Evolutionary conservation across 1,140 invertebrate species (phyloP).

Genomic region (Branchinecta lindahli): DNA sequence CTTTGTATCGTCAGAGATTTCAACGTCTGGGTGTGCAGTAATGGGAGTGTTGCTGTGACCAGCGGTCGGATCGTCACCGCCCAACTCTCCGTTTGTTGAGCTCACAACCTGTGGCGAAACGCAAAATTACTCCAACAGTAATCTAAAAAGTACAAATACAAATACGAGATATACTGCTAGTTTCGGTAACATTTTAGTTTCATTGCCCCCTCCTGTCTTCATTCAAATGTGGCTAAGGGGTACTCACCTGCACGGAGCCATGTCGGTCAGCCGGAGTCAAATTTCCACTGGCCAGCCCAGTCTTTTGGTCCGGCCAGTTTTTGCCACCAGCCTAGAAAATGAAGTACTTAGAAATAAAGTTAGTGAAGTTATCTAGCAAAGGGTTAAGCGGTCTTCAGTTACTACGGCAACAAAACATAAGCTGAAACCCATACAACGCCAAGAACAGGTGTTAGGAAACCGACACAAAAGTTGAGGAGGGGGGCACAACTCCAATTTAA

Average conservation of each 20-base stretch:
- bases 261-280: slow-evolving; percentile 72
- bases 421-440: no score
- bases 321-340: slow-evolving; percentile 25
- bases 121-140: slow-evolving; percentile 17
- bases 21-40: slow-evolving; percentile 77
- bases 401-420: no score
- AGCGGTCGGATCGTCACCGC: slow-evolving; percentile 82
- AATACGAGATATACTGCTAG: slow-evolving; percentile 7
- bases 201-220: no score
- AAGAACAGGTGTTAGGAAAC: no score
- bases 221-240: not conserved
- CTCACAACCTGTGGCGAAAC: slow-evolving; percentile 69
- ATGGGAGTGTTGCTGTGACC: slow-evolving; percentile 93
- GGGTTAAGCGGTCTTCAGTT: no score
- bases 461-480: no score
- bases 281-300: slow-evolving; percentile 34
- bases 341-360: not conserved
- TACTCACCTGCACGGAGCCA: slow-evolving; percentile 77
- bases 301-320: slow-evolving; percentile 38
- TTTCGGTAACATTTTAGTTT: slow-evolving; percentile 13
- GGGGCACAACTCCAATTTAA: no score
- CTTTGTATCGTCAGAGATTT: slow-evolving; percentile 82
- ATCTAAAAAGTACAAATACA: not conserved
- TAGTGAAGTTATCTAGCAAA: no score
- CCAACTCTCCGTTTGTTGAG: slow-evolving; percentile 89